Conservation (phyloP, 2,797 vertebrate species). For the Falco columbarius region DNA sequence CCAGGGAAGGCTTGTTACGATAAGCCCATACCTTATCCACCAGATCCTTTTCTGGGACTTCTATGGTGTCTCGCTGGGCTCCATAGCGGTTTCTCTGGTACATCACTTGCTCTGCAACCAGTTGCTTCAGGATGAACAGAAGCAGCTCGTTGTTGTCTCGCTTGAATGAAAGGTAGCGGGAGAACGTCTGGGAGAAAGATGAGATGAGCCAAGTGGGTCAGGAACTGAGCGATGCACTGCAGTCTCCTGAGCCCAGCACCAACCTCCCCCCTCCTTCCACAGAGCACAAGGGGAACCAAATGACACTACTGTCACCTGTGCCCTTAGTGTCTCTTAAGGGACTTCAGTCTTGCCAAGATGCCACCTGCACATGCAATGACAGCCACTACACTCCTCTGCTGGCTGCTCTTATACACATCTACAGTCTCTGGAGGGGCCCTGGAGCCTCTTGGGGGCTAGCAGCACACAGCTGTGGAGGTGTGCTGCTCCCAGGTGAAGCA, state of each 20-base stretch:
- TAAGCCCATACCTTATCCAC: slow-evolving; percentile 86
- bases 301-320: background rate
- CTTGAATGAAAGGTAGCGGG: slow-evolving; percentile 93
- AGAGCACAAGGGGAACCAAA: background rate
- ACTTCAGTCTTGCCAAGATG: background rate
- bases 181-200: slow-evolving; percentile 84
- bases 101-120: slow-evolving; percentile 92
- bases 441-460: background rate
- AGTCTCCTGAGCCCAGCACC: fast-evolving
- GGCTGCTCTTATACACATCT: background rate
- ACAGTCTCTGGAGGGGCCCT: background rate
- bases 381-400: background rate
- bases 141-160: slow-evolving; percentile 97
- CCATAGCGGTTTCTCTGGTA: slow-evolving; percentile 97
- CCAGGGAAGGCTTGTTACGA: background rate
- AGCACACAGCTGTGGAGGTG: background rate
- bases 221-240: fast-evolving
- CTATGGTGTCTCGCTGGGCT: slow-evolving; percentile 89
- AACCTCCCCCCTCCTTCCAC: background rate
- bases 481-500: background rate
- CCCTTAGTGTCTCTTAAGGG: background rate
- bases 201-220: background rate
- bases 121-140: slow-evolving; percentile 96
- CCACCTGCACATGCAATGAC: background rate
- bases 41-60: slow-evolving; percentile 93